Base-by-base conservation (phyloP, 1,140 invertebrate genomes). In the Sitophilus oryzae region DNA sequence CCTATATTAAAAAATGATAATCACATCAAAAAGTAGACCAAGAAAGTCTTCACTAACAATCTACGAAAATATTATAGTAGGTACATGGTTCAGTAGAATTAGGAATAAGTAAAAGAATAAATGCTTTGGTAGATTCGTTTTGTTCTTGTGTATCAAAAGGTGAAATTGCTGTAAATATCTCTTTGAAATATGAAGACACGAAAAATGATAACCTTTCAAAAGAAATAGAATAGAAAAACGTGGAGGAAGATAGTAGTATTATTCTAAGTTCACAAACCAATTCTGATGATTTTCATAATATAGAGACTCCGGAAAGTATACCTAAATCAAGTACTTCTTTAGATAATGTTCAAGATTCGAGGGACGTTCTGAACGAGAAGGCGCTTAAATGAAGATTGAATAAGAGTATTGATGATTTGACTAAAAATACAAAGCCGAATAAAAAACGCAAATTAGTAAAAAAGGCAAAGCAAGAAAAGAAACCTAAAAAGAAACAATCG, bases 81-180 rank as follows among this genome's bases (percentile, higher is more conserved):
- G 45, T n/a, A n/a, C n/a, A n/a, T 15, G 58, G 52, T 14, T 42
- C 38, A 10, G 55, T 50, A 22, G 58, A 60, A 16, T 14, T 50
- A 18, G 6, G 16, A 8, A 25, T 61, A 19, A 58, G 36, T 34
- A 15, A 56, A 49, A 23, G 56, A 49, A 56, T 62, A 41, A 45
- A 49, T 14, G 22, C 23, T 8, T 36, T 62, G 18, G 56, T 62
- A 0, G 52, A 59, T 8, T 52, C 34, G 9, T 62, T 59, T 37
- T 62, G 56, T 51, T 58, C 56, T 15, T 45, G 43, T 3, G 48
- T 62, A 2, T 38, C 19, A 34, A 48, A 58, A 36, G 60, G 56
- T 11, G 57, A 59, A 37, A 41, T 62, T n/a, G 51, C 56, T 18
- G 34, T 62, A 22, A 62, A 62, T 37, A 38, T 62, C 2, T 62